Evolutionary conservation across 1,140 invertebrate species (phyloP), one percentile per base, ranked within the genome.

Genomic region (Dendroctonus valens): DNA sequence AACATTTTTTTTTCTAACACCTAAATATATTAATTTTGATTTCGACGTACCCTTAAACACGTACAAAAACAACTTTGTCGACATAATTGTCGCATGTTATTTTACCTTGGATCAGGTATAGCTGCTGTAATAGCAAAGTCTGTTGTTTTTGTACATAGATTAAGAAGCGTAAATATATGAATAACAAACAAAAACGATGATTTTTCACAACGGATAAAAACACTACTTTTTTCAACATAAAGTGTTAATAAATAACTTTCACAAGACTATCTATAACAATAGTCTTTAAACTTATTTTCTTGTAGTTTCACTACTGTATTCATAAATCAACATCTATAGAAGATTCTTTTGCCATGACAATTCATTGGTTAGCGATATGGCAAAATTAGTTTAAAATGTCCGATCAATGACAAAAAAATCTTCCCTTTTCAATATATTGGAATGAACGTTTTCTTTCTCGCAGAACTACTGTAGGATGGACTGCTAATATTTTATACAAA

Each of bases 261-360:
- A 51, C 40, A 41, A 42, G 69, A 74, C 73, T 74, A 74, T 74
- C 69, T 74, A 74, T 46, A 74, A 74, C 73, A 74, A 74, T 74
- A 74, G 73, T 74, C 71, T 63, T 38, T 54, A 11, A 41, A 44
- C 12, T 41, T 48, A 50, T 61, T 61, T 39, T 61, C 41, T 41
- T 41, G 58, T 67, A 67, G 64, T 60, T 51, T 58, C 40, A 66
- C 52, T 69, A 59, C 55, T 44, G 39, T 49, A 26, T 26, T 26
- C 26, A 26, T 26, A 51, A 59, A 46, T 67, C 41, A 54, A 46
- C 50, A 52, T 26, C 5, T 41, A 57, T 57, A 44, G 26, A 26
- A 26, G 26, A 26, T 26, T 26, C 26, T 26, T 26, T 26, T 26
- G 26, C 26, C 26, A 26, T 26, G 26, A 26, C 26, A 26, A 26